Evolutionary conservation across 2,113 vertebrate genomes (phyloP), one percentile per base, ranked within the genome.

Genomic region (Catharus minimus): DNA sequence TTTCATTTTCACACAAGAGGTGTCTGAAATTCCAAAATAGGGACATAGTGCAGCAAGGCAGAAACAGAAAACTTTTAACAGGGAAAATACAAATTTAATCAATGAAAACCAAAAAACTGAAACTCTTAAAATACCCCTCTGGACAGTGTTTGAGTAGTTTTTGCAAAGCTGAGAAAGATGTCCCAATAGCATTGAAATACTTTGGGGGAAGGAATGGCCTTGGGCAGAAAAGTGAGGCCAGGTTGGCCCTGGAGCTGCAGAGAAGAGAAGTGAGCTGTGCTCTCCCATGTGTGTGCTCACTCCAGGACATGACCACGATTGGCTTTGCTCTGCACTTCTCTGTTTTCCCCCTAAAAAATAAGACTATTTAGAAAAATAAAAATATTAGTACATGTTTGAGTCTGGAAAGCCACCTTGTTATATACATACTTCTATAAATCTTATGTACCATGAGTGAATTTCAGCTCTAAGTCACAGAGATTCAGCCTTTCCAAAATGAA

Each of bases 1-100:
- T 60, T 87, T 66, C 62, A 75, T 94, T 96, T 94, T 94, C 92
- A 78, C 50, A 68, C 55, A 67, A 75, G 67, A 72, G 88, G 80
- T 80, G 69, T 77, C 66, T 91, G 79, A 87, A 64, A 66, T 82
- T 91, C 71, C 71, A 52, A 62, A 95, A 44, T 1, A 43, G 50
- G 32, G 60, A 27, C 1, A 5, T 9, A 75, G 85, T 41, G 36
- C n/a, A 86, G 65, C 23, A 53, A 91, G 24, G 38, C 43, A 92
- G 77, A 93, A 90, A 87, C 16, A 88, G 56, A 69, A 79, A 82
- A 85, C 10, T 49, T 79, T 36, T 21, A 72, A 62, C 30, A 39
- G 16, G 47, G 23, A 52, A 72, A 93, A 46, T 18, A 61, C 4
- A 27, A 65, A 52, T 56, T 66, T 71, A 44, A 58, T 92, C 66